These are phyloP conservation scores for Pipa parva DNA, from an alignment of 2,113 vertebrate species.

Conservation along the genomic window DNA sequence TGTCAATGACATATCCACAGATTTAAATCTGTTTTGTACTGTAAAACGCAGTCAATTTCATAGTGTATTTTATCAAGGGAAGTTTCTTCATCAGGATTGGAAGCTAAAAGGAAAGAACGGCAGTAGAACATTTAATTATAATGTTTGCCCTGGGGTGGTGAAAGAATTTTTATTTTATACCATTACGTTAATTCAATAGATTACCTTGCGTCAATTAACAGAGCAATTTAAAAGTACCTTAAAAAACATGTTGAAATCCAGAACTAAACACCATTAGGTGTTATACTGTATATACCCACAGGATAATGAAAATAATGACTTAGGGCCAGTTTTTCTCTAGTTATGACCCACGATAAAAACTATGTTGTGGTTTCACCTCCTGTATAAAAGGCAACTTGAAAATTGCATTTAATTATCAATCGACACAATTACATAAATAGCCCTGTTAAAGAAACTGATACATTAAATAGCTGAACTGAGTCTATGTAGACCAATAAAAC, in stretches of 20 bases:
- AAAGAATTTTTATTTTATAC: not conserved
- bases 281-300: not conserved
- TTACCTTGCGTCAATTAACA: not conserved
- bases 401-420: not conserved
- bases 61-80: not conserved
- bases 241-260: not conserved
- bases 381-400: not conserved
- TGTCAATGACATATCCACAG: conserved; percentile 8
- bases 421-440: not conserved
- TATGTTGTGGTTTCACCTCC: not conserved
- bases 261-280: not conserved
- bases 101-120: not conserved
- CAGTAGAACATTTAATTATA: not conserved
- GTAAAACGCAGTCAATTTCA: conserved; percentile 1
- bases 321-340: not conserved
- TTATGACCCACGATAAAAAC: not conserved
- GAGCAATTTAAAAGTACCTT: not conserved
- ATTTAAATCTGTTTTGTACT: conserved; percentile 1
- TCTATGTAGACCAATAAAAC: not conserved
- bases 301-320: not conserved
- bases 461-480: not conserved
- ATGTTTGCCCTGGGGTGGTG: not conserved
- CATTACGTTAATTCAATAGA: not conserved
- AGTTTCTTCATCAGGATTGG: not conserved
- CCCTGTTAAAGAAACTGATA: not conserved